These are phyloP conservation scores for Megalops atlanticus DNA, from an alignment of 2,113 vertebrate genomes.

Conservation along the genomic window DNA sequence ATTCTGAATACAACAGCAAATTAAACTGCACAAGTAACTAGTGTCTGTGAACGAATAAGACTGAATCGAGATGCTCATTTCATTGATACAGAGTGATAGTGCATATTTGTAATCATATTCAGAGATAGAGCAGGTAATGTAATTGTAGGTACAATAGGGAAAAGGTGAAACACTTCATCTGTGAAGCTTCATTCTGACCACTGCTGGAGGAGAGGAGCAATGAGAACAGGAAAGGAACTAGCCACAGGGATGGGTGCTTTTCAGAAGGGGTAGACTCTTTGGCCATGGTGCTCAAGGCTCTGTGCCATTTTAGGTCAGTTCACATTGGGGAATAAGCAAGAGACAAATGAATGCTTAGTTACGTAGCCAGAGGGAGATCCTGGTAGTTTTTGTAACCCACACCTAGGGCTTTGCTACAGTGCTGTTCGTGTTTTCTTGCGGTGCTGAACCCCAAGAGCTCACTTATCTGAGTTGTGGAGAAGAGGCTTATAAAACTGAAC, in stretches of 20 bases:
- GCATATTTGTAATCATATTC: too few species aligned
- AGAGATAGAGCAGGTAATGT: too few species aligned
- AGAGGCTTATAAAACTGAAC: not conserved
- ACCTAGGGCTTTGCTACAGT: not conserved
- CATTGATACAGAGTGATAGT: too few species aligned
- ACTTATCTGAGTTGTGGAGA: too few species aligned
- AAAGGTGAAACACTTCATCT: not conserved
- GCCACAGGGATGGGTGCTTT: not conserved
- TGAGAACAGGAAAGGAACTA: not conserved
- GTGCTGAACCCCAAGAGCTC: too few species aligned
- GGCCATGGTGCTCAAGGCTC: not conserved
- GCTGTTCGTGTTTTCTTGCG: too few species aligned
- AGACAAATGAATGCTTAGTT: conserved; percentile 5
- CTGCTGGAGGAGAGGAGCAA: not conserved
- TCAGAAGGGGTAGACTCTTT: not conserved
- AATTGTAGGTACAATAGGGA: not conserved
- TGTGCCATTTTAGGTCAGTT: not conserved
- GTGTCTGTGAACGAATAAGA: too few species aligned
- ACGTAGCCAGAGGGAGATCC: conserved; percentile 10
- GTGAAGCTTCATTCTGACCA: not conserved
- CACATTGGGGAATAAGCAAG: not conserved
- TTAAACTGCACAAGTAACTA: too few species aligned
- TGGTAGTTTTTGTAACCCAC: not conserved
- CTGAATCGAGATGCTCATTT: too few species aligned
- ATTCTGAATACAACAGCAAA: too few species aligned